Evolutionary conservation across 2,888 invertebrate genomes (phyloP).

Genomic region (Carcina quercana): DNA sequence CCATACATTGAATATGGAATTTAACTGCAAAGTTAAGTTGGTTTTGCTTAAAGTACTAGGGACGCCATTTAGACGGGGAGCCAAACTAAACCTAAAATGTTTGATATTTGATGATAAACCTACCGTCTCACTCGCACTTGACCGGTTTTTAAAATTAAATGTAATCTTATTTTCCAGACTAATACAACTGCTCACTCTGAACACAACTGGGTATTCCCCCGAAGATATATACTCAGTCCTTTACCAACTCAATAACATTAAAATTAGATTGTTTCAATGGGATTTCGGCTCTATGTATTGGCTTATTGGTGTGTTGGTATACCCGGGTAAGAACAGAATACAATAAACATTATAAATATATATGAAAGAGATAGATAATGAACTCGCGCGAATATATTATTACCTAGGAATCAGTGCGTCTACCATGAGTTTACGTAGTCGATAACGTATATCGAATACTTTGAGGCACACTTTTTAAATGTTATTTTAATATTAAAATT

Average conservation of each 20-base stretch:
- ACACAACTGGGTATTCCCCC: slow-evolving; percentile 21
- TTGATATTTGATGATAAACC: background rate
- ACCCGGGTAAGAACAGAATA: background rate
- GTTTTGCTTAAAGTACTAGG: slow-evolving; percentile 1
- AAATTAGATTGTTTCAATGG: slow-evolving; percentile 46
- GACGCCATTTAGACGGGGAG: background rate
- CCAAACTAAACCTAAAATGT: background rate
- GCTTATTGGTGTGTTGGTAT: slow-evolving; percentile 25
- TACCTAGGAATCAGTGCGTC: background rate
- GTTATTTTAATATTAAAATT: no score
- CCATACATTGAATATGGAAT: background rate
- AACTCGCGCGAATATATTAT: background rate
- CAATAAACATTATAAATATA: background rate
- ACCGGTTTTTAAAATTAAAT: background rate
- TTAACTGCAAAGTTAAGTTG: background rate
- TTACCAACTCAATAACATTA: slow-evolving; percentile 40
- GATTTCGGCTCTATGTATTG: slow-evolving; percentile 23
- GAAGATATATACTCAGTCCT: slow-evolving; percentile 37
- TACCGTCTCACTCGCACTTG: background rate
- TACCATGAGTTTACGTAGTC: background rate
- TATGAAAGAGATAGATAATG: no score
- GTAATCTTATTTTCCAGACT: slow-evolving; percentile 26
- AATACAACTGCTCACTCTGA: slow-evolving; percentile 27
- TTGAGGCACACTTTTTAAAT: background rate
- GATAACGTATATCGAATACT: background rate